Percentiles rank a stretch among this genome's conserved stretches.
Evolutionary conservation across 2,888 invertebrate species (phyloP).

Genomic region (Tetragonisca angustula): DNA sequence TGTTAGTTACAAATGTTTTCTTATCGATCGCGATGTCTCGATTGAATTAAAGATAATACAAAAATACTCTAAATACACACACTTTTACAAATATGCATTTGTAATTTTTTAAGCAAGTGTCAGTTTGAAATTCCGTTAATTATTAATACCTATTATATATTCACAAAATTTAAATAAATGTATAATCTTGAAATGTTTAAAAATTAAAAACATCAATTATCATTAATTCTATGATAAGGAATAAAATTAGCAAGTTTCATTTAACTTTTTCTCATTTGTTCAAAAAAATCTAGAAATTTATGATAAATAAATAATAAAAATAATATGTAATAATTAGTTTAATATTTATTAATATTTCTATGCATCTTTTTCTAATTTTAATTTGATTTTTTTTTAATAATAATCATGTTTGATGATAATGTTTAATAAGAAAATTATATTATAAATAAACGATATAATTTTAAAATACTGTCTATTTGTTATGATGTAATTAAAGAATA

Average conservation of each 20-base stretch:
- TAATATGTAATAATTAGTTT: neutral
- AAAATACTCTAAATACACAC: neutral
- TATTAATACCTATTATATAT: conserved; percentile 20
- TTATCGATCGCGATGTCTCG: conserved; percentile 3
- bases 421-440: conserved; percentile 17
- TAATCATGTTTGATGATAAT: conserved; percentile 10
- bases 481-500: conserved; percentile 16
- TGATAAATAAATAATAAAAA: neutral
- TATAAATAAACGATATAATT: conserved; percentile 23
- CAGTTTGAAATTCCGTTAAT: conserved; percentile 21
- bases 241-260: neutral
- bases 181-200: conserved; percentile 4
- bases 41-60: conserved; percentile 22
- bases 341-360: conserved; percentile 8
- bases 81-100: neutral
- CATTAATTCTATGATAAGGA: neutral
- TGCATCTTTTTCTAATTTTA: conserved; percentile 2
- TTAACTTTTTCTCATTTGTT: neutral
- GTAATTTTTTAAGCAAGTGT: conserved; percentile 13
- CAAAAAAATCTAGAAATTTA: neutral
- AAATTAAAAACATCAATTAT: conserved; percentile 7
- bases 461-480: conserved; percentile 19
- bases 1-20: conserved; percentile 5
- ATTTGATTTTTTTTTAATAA: neutral
- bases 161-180: conserved; percentile 42